These are phyloP conservation scores for Bagarius yarrelli DNA, from an alignment of 2,113 vertebrate species.

Conservation along the genomic window DNA sequence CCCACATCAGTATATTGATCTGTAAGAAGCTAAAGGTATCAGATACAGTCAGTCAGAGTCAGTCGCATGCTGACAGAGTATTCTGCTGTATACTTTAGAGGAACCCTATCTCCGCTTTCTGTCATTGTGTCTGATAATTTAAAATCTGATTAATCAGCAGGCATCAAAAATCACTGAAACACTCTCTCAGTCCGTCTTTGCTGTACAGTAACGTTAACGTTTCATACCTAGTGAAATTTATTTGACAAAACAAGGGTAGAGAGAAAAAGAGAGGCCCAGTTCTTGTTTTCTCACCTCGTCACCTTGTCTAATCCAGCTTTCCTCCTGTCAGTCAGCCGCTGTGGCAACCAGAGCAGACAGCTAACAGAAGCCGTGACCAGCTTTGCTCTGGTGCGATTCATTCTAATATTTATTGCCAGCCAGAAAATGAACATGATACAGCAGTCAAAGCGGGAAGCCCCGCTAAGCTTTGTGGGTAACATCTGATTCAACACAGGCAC, in stretches of 20 bases:
- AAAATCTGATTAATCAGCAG: constrained; percentile 87
- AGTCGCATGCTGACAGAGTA: constrained; percentile 82
- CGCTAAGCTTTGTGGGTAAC: constrained; percentile 62
- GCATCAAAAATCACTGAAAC: constrained; percentile 69
- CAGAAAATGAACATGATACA: constrained; percentile 80
- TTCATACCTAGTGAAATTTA: constrained; percentile 84
- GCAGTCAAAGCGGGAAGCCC: constrained; percentile 65
- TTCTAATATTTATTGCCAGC: constrained; percentile 83
- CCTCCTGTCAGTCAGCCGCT: constrained; percentile 79
- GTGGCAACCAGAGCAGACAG: constrained; percentile 77
- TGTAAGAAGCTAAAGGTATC: no score
- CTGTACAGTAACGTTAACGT: constrained; percentile 71
- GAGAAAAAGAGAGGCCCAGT: constrained; percentile 45
- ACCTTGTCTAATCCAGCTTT: constrained; percentile 44
- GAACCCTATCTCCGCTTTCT: constrained; percentile 73
- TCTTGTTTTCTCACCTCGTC: constrained; percentile 54
- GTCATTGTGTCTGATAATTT: constrained; percentile 87
- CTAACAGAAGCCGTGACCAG: constrained; percentile 76
- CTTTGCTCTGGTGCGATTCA: constrained; percentile 79
- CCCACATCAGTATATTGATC: no score
- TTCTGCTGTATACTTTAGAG: constrained; percentile 72
- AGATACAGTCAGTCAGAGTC: no score
- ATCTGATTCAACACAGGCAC: constrained; percentile 61
- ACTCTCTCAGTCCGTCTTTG: constrained; percentile 54
- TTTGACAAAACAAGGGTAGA: constrained; percentile 64